Evolutionary conservation across 1,140 invertebrate species (phyloP).

Genomic region (Plutomurus gul): DNA sequence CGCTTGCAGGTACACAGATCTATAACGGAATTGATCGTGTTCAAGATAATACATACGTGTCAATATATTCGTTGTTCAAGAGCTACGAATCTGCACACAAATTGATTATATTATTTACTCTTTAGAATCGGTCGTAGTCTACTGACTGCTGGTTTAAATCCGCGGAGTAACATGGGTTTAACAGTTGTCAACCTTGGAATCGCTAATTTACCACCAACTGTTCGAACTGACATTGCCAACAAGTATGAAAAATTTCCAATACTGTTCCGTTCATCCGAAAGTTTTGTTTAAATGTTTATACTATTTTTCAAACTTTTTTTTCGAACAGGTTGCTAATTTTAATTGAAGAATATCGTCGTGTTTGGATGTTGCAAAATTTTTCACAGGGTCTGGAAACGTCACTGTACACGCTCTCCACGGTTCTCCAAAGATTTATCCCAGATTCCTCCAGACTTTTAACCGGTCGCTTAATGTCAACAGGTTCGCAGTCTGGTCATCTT

Average conservation of each 20-base stretch:
- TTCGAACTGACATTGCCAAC: slow-evolving; percentile 69
- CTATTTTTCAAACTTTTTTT: not conserved
- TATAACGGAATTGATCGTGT: not conserved
- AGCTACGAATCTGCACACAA: not conserved
- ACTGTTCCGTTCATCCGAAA: not conserved
- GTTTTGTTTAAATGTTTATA: not conserved
- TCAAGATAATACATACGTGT: too few species aligned
- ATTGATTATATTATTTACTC: slow-evolving; percentile 35
- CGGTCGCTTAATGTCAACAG: slow-evolving; percentile 35
- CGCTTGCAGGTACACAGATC: slow-evolving; percentile 61
- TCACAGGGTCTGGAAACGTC: slow-evolving; percentile 64
- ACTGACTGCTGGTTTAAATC: slow-evolving; percentile 66
- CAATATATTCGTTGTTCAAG: not conserved
- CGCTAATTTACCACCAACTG: slow-evolving; percentile 65
- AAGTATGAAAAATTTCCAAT: slow-evolving; percentile 57
- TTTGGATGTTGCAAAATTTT: slow-evolving; percentile 64
- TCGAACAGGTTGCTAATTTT: slow-evolving; percentile 61
- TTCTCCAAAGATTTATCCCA: slow-evolving; percentile 64
- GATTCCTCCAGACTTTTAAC: slow-evolving; percentile 54
- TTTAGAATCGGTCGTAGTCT: slow-evolving; percentile 65
- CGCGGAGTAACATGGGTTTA: slow-evolving; percentile 66
- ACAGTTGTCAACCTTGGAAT: slow-evolving; percentile 69
- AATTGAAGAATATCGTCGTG: slow-evolving; percentile 65
- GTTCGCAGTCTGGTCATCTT: not conserved
- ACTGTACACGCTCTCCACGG: slow-evolving; percentile 62